Conservation (phyloP, 2,113 vertebrate species). For the Columbina picui region DNA sequence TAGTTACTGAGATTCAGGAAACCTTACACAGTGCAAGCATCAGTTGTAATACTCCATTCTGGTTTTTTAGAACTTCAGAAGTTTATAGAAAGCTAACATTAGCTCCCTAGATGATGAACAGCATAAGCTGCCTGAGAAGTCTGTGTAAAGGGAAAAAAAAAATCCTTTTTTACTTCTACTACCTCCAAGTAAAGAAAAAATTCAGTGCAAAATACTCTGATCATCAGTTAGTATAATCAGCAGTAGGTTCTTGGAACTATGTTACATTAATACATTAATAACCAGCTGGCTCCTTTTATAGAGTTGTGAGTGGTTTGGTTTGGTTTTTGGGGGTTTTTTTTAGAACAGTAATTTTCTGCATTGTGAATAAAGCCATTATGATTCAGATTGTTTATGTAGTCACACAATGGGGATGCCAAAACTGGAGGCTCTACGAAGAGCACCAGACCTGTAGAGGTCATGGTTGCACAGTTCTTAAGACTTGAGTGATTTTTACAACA, state of each 20-base stretch:
- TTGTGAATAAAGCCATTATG: neutral
- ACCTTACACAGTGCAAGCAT: neutral
- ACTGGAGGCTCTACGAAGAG: neutral
- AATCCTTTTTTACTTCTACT: neutral
- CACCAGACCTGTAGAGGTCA: neutral
- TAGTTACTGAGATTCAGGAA: neutral
- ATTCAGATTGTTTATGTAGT: neutral
- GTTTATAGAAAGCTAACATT: neutral
- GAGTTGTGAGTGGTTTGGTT: neutral
- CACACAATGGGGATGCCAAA: neutral
- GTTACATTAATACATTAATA: neutral
- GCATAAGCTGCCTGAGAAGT: neutral
- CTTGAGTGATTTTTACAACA: neutral
- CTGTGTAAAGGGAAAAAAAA: neutral
- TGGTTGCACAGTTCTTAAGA: neutral
- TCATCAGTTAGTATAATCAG: neutral
- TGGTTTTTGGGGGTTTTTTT: neutral
- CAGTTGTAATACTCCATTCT: neutral
- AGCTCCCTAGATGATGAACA: accelerated
- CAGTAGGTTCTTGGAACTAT: neutral
- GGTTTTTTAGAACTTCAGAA: neutral
- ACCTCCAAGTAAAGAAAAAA: neutral
- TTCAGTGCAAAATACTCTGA: neutral
- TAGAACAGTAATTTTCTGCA: neutral
- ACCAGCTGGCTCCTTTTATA: neutral